Evolutionary conservation across 1,140 invertebrate genomes (phyloP), one percentile per base, ranked within the genome.

Genomic region (Augochlora pura): DNA sequence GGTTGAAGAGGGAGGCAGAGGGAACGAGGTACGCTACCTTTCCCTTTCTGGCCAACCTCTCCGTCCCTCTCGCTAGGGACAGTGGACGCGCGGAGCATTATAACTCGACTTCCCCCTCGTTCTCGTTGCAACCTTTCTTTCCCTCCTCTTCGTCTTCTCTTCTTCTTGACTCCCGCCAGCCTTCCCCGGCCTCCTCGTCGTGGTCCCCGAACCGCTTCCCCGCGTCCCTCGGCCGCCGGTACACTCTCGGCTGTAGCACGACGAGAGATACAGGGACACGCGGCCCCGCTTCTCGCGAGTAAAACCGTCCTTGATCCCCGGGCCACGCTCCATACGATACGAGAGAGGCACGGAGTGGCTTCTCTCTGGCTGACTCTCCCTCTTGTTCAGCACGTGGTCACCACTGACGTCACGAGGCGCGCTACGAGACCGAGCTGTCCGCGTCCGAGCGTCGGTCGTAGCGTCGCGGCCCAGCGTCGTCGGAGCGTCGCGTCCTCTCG

Each of bases 261-360:
- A 85, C 83, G 80, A 52, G 49, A 77, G 85, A 87, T 83, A 66
- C 84, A 84, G 82, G 86, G 87, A 88, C 84, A 83, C 83, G 81
- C 73, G 84, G 87, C 71, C 83, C 83, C 84, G 85, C 84, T 88
- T 84, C 85, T 82, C 84, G 88, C 90, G 90, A 92, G 90, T 91
- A 91, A 91, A 91, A 91, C 89, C 90, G 90, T 92, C 91, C 91
- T 91, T 92, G 91, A 92, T 92, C 91, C 90, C 88, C 83, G 88
- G 90, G 89, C 89, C 91, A 91, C 90, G 90, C 88, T 91, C 86
- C 86, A 88, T 83, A 86, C 86, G 88, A 85, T 87, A 88, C 86
- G 83, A 88, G 87, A 84, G 86, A 84, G 88, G 87, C 80, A 84
- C 79, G 54, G 81, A 87, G 85, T 81, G 81, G 66, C 72, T 80